Base-by-base conservation (phyloP, 2,888 invertebrate species). In the Pseudeuparius sepicola region DNA sequence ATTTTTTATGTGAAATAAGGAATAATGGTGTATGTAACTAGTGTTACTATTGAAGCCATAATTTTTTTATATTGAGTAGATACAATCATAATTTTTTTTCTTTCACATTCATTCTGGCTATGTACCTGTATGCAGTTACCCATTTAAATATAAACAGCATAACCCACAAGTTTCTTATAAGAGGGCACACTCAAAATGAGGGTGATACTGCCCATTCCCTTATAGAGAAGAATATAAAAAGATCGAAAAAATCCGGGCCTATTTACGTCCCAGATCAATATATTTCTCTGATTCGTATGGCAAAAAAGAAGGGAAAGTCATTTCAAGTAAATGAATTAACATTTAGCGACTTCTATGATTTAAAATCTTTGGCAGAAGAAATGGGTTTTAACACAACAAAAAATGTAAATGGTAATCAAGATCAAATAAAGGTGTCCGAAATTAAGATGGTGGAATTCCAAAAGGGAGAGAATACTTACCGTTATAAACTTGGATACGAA, bases 101-200 rank as follows among this genome's bases (percentile, higher is more conserved):
- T 32, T 35, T 34, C 13, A 40, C 31, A 14, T 41, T 15, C 16
- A 18, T 41, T 28, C 18, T 41, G 4, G 28, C 27, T 5, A 10
- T 16, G 13, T 39, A 36, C 23, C 27, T 32, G 6, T 42, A 37
- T 28, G 37, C 39, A 3, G 32, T 41, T 1, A 12, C 29, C 14
- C n/a, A 20, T 2, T 24, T 36, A 16, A 12, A 31, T 5, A 39
- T 42, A 14, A 17, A 35, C 5, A 27, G 35, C 10, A 37, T 42
- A 5, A 40, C 37, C 6, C 42, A 42, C 15, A 39, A 39, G 18
- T 42, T 31, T 24, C 17, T 42, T 10, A 37, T 39, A 3, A 15
- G 24, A 2, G 42, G 42, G 2, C 42, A 42, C 16, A 40, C 37
- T 1, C 42, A 37, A 24, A 42, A 42, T 31, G 35, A 42, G 16